Conservation (phyloP, 2,888 invertebrate genomes). For the Eupithecia abbreviata region DNA sequence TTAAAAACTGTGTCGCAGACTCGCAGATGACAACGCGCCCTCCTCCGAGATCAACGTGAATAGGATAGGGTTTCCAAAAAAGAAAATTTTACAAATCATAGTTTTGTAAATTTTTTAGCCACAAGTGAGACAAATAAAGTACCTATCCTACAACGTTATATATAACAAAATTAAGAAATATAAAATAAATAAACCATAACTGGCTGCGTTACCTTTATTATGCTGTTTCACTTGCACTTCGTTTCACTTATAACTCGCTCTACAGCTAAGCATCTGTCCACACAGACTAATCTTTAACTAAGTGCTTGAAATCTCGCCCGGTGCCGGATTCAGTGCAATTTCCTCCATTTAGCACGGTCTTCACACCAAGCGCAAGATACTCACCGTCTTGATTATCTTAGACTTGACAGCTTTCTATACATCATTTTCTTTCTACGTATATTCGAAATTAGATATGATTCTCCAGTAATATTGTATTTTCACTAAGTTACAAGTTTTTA, state of each 20-base stretch:
- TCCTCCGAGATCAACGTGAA: no score
- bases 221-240: neutral
- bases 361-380: neutral
- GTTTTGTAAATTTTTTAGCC: no score
- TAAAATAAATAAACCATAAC: no score
- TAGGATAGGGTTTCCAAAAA: no score
- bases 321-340: constrained; percentile 20
- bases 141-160: no score
- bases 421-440: neutral
- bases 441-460: neutral
- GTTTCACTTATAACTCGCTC: neutral
- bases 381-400: neutral
- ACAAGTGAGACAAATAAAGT: no score
- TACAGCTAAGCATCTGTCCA: neutral
- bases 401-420: constrained; percentile 23
- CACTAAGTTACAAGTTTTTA: neutral
- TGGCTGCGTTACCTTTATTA: no score
- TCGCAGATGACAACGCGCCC: no score
- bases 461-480: neutral
- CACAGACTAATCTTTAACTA: neutral
- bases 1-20: no score
- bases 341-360: constrained; percentile 27
- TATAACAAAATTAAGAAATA: no score
- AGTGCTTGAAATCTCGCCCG: constrained; percentile 11
- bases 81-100: no score